Conservation (phyloP, 2,888 invertebrate species). For the Heterodera filipjevi region DNA sequence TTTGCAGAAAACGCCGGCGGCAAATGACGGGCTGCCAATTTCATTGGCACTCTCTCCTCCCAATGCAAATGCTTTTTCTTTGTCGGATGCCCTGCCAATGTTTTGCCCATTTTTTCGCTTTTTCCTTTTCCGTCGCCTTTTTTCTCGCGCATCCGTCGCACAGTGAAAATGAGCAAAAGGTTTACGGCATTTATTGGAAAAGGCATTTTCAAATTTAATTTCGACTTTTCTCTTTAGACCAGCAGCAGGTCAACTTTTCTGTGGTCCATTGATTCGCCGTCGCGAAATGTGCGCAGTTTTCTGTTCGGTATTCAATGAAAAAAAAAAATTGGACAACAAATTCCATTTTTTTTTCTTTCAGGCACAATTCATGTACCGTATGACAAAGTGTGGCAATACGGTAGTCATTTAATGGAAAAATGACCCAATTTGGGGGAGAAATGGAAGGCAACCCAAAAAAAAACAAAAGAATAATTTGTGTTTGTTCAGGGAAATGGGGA, state of each 20-base stretch:
- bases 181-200: background rate
- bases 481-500: background rate
- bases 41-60: background rate
- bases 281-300: slow-evolving; percentile 25
- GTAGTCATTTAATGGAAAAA: slow-evolving; percentile 35
- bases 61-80: background rate
- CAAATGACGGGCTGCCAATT: background rate
- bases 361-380: slow-evolving; percentile 72
- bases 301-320: slow-evolving; percentile 26
- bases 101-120: background rate
- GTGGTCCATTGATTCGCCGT: slow-evolving; percentile 31
- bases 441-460: background rate
- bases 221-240: background rate
- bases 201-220: background rate
- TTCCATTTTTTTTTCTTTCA: slow-evolving; percentile 64
- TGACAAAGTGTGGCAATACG: slow-evolving; percentile 69
- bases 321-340: no score
- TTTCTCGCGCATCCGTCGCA: background rate
- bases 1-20: background rate
- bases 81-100: background rate
- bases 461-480: background rate
- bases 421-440: background rate
- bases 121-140: background rate
- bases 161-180: background rate
- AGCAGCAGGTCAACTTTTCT: slow-evolving; percentile 18